A percentile compares a stretch with the other conserved stretches of the same genome.
Evolutionary conservation across 1,140 invertebrate genomes (phyloP).

Genomic region (Drosophila willistoni): DNA sequence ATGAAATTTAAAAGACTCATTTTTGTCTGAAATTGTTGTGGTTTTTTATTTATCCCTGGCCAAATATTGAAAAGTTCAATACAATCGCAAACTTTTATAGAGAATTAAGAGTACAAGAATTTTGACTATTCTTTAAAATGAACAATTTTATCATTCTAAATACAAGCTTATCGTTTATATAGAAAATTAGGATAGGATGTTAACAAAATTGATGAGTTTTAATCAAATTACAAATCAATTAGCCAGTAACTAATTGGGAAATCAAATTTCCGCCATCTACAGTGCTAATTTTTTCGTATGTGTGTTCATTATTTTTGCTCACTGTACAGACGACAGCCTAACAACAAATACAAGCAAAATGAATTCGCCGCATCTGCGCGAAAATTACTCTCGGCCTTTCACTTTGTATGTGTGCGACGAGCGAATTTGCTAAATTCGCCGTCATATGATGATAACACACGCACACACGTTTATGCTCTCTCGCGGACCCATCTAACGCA

Average conservation of each 20-base stretch:
- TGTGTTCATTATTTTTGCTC: slow-evolving; percentile 16
- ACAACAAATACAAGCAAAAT: slow-evolving; percentile 23
- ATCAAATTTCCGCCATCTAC: not conserved
- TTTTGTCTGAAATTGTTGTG: too few relatives aligned
- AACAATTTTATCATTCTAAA: too few relatives aligned
- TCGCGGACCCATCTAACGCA: slow-evolving; percentile 22
- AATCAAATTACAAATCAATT: slow-evolving; percentile 3
- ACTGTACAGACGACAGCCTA: slow-evolving; percentile 10
- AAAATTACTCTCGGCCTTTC: slow-evolving; percentile 11
- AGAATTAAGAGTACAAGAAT: too few relatives aligned
- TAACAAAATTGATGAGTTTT: not conserved
- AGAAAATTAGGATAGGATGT: not conserved
- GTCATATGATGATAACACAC: slow-evolving; percentile 1
- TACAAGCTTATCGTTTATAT: too few relatives aligned
- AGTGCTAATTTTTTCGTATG: slow-evolving; percentile 13
- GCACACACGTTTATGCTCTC: not conserved
- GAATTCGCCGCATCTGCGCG: slow-evolving; percentile 52
- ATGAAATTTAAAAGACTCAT: too few relatives aligned
- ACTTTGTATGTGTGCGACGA: slow-evolving; percentile 32
- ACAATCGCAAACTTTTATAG: too few relatives aligned
- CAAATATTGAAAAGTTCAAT: too few relatives aligned
- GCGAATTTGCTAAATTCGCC: slow-evolving; percentile 38
- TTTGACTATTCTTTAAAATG: too few relatives aligned
- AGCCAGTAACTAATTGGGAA: not conserved
- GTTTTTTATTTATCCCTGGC: too few relatives aligned